Conservation (phyloP, 1,140 invertebrate genomes). For the Ceratosolen solmsi region DNA sequence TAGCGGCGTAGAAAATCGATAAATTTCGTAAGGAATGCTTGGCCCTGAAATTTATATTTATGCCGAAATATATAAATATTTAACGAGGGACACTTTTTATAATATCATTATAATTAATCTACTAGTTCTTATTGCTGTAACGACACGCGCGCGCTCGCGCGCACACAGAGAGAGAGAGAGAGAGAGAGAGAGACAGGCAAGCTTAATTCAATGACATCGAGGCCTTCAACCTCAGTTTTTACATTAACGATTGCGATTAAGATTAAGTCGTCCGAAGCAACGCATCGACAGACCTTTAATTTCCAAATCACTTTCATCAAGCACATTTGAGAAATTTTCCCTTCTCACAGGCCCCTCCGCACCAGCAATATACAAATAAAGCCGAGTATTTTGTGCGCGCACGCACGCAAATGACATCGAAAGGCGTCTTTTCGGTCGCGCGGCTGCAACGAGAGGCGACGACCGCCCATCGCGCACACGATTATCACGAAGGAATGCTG, state of each 20-base stretch:
- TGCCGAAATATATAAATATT: too few species aligned
- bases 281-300: background rate
- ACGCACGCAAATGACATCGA: background rate
- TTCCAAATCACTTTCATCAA: background rate
- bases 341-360: too few species aligned
- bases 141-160: too few species aligned
- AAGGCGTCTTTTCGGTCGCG: background rate
- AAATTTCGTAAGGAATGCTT: too few species aligned
- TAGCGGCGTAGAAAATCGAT: too few species aligned
- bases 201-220: background rate
- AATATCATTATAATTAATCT: background rate
- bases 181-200: background rate
- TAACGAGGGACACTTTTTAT: too few species aligned
- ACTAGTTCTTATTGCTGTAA: background rate
- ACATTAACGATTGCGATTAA: background rate
- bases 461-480: background rate
- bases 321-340: too few species aligned
- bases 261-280: background rate
- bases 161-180: too few species aligned
- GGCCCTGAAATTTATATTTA: too few species aligned
- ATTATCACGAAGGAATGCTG: slow-evolving; percentile 1
- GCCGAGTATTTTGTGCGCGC: background rate
- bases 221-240: background rate
- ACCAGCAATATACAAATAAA: background rate
- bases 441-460: background rate